Evolutionary conservation across 2,797 vertebrate genomes (phyloP), one percentile per base, ranked within the genome.

Genomic region (Rhyacichthys aspro): DNA sequence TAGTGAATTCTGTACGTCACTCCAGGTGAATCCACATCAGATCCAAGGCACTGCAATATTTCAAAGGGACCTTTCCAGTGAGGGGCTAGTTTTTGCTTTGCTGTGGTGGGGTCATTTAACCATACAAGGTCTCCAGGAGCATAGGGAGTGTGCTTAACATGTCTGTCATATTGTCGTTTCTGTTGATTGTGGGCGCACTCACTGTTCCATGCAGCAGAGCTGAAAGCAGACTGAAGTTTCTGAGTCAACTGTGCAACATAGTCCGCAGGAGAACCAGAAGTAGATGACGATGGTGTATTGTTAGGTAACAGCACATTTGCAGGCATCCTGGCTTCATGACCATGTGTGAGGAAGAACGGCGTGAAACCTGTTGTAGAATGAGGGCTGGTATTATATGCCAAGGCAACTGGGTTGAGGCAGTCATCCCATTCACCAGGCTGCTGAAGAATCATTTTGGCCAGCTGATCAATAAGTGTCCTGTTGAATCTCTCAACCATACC

Each of bases 1-100:
- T 72, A 56, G 16, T 11, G 33, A 55, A 74, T 67, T 47, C 18
- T 69, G 50, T 71, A 67, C 3, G 42, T 68, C 37, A 74, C 52
- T 33, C 55, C 50, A 41, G 53, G 36, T 5, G 39, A 55, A 33
- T 76, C 58, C 4, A 12, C 56, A 59, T 62, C 64, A 42, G 60
- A 65, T 11, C 70, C 53, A 8, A 71, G 43, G 52, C 56, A 68
- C 47, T 67, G 47, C 17, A 55, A 10, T 52, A 75, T 46, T 52
- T 68, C 48, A 71, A 74, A 72, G 33, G 57, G 46, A 8, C 60
- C 56, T 54, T 68, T 72, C 67, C 67, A 79, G 18, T 71, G 71
- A 17, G 63, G 39, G 49, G 60, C 37, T 3, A 67, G 18, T 59
- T 81, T 72, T 1, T 54, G 55, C 41, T 16, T 65, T 32, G 23